Percentiles rank a stretch among this genome's conserved stretches.
phyloP scores from a whole-genome alignment of 2,888 invertebrate genomes.

The Caenorhabditis wallacei region DNA sequence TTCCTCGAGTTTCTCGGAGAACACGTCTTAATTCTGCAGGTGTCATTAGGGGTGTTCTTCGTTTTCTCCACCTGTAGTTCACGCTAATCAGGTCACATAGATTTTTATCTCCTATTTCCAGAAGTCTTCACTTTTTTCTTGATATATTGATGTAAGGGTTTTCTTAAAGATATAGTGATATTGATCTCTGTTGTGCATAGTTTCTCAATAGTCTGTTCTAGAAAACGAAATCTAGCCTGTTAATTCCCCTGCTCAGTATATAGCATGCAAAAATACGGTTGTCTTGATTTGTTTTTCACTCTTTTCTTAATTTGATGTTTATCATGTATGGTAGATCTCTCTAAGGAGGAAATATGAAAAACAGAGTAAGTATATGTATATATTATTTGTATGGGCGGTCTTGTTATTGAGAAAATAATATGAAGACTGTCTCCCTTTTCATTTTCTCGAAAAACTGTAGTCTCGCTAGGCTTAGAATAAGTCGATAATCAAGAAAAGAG shows the following conservation, averaged over 20 bases:
- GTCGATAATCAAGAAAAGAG: background rate
- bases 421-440: background rate
- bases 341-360: background rate
- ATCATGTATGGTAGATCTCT: background rate
- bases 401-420: background rate
- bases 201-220: too few relatives aligned
- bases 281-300: background rate
- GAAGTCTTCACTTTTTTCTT: background rate
- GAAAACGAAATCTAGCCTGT: background rate
- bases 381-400: background rate
- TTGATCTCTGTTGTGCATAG: too few relatives aligned
- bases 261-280: background rate
- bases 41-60: background rate
- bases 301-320: background rate
- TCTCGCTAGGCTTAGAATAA: background rate
- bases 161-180: too few relatives aligned
- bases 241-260: background rate
- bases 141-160: too few relatives aligned
- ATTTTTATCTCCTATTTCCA: constrained; percentile 21
- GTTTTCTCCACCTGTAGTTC: constrained; percentile 32
- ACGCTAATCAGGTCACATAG: constrained; percentile 17
- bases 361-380: background rate
- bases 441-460: background rate
- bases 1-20: too few relatives aligned
- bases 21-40: constrained; percentile 4